phyloP scores from a whole-genome alignment of 2,888 invertebrate genomes.

The Timandra comae region DNA sequence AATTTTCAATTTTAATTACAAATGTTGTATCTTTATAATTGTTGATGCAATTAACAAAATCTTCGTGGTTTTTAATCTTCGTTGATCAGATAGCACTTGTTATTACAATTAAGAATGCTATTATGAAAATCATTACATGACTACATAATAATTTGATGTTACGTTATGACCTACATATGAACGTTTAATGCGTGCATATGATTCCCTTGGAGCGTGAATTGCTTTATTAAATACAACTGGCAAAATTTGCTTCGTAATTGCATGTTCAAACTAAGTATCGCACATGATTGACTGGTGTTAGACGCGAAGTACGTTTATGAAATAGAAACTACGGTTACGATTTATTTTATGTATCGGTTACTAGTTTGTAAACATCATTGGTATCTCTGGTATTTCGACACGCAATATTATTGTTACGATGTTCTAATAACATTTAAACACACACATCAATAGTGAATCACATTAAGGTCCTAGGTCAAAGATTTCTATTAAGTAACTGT shows the following conservation, averaged over 20 bases:
- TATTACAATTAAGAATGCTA: constrained; percentile 45
- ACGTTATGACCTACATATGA: constrained; percentile 55
- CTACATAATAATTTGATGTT: constrained; percentile 43
- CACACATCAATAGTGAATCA: no score
- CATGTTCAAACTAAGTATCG: constrained; percentile 20
- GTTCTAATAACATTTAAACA: no score
- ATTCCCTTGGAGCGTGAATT: constrained; percentile 49
- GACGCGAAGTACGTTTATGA: constrained; percentile 6
- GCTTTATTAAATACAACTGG: constrained; percentile 34
- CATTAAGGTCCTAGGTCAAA: no score
- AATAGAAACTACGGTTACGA: constrained; percentile 1
- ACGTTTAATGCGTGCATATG: constrained; percentile 34
- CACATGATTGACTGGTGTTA: constrained; percentile 14
- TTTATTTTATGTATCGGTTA: constrained; percentile 3
- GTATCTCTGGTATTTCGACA: no score
- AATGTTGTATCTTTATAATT: background rate
- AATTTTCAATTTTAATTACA: constrained; percentile 6
- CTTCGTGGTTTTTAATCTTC: constrained; percentile 21
- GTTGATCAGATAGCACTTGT: constrained; percentile 37
- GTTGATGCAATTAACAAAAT: constrained; percentile 5
- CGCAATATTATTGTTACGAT: no score
- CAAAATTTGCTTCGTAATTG: constrained; percentile 28
- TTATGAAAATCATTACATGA: constrained; percentile 54
- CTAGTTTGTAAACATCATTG: no score
- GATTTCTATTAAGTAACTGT: no score